Conservation (phyloP, 2,797 vertebrate genomes). For the Crocidura indochinensis region DNA sequence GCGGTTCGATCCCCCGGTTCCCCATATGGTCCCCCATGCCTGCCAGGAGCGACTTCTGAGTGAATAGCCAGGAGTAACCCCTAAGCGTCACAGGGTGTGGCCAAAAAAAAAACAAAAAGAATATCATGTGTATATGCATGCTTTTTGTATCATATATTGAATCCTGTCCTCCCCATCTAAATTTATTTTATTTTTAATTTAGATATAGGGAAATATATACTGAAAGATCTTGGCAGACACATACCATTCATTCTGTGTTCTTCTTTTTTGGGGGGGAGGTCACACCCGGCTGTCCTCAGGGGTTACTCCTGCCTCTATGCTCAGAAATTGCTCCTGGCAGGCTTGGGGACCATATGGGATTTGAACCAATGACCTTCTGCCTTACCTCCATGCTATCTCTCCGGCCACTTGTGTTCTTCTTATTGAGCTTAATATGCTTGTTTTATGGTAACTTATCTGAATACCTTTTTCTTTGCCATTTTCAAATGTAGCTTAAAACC, state of each 20-base stretch:
- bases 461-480: background rate
- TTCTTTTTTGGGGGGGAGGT: too few species aligned
- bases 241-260: background rate
- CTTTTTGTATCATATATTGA: slow-evolving; percentile 46
- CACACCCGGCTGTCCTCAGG: too few species aligned
- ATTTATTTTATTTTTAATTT: background rate
- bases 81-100: too few species aligned
- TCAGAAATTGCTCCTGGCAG: too few species aligned
- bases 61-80: too few species aligned
- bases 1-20: too few species aligned
- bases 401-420: background rate
- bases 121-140: background rate
- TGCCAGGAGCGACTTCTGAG: too few species aligned
- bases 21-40: too few species aligned
- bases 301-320: too few species aligned
- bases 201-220: background rate
- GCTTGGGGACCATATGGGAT: too few species aligned
- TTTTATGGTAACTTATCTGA: background rate
- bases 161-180: background rate
- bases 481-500: slow-evolving; percentile 36
- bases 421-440: background rate
- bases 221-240: background rate
- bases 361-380: background rate
- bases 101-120: too few species aligned
- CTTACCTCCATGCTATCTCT: background rate